phyloP scores from a whole-genome alignment of 1,140 invertebrate genomes.

The Hyles euphorbiae region DNA sequence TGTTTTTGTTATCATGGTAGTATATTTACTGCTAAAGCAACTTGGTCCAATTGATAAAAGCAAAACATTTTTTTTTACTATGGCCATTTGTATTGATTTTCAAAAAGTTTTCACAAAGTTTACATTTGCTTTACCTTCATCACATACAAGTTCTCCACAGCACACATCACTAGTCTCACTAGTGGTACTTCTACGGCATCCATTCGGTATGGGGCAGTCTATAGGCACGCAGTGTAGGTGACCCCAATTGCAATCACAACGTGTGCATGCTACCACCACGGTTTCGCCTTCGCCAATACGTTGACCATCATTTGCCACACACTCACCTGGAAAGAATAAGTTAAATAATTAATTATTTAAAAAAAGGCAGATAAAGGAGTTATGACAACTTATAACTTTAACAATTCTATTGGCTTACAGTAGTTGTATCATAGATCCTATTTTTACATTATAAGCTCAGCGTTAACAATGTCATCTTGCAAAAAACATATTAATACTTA shows the following conservation, averaged over 20 bases:
- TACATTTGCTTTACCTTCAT: slow-evolving; percentile 32
- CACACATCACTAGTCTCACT: slow-evolving; percentile 34
- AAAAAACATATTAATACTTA: too few species aligned
- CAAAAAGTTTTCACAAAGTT: not conserved
- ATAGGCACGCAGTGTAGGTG: slow-evolving; percentile 44
- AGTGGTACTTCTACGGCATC: slow-evolving; percentile 34
- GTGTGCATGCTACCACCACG: slow-evolving; percentile 40
- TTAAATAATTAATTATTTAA: not conserved
- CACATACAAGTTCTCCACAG: slow-evolving; percentile 56
- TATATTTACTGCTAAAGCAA: too few species aligned
- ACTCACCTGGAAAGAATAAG: slow-evolving; percentile 34
- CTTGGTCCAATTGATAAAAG: too few species aligned
- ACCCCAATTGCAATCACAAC: slow-evolving; percentile 46
- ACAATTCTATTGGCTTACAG: too few species aligned
- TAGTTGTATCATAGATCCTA: too few species aligned
- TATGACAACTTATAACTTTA: too few species aligned
- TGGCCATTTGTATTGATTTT: too few species aligned
- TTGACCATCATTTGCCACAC: slow-evolving; percentile 42
- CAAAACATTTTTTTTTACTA: too few species aligned
- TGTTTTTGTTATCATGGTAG: too few species aligned
- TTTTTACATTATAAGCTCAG: too few species aligned
- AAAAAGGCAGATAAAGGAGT: not conserved
- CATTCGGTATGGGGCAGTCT: slow-evolving; percentile 31
- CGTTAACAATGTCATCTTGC: too few species aligned
- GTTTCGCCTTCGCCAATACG: slow-evolving; percentile 42